Conservation (phyloP, 2,797 vertebrate genomes). For the Pantherophis vulpinus region DNA sequence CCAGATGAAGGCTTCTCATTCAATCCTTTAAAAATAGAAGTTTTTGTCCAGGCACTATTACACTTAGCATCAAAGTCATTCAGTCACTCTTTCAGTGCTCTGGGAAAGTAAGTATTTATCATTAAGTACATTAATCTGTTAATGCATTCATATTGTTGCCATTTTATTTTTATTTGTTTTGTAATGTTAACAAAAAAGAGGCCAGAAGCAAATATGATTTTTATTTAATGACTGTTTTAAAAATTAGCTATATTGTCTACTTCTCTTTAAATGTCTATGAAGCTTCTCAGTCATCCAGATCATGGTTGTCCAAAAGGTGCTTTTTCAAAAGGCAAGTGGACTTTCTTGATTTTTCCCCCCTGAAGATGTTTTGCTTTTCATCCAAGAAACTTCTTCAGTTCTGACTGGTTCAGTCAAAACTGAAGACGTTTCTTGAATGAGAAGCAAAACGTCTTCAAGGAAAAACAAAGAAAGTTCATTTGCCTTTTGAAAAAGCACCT, state of each 20-base stretch:
- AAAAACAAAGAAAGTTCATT: background rate
- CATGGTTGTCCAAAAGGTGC: background rate
- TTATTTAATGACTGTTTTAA: background rate
- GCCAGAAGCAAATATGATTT: background rate
- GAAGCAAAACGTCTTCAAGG: background rate
- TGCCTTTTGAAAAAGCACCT: background rate
- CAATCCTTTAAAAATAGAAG: slow-evolving; percentile 96
- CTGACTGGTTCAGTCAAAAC: background rate
- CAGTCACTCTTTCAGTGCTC: slow-evolving; percentile 97
- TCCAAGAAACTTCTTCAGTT: background rate
- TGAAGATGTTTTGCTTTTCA: background rate
- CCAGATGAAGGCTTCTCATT: slow-evolving; percentile 93
- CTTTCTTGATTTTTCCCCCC: background rate
- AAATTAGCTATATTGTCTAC: background rate
- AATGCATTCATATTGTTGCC: background rate
- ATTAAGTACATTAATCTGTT: background rate
- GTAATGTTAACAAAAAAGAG: background rate
- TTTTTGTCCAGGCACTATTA: slow-evolving; percentile 94
- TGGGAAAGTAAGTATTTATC: slow-evolving; percentile 88
- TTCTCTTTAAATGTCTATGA: background rate
- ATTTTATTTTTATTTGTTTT: background rate
- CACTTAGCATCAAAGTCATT: slow-evolving; percentile 95
- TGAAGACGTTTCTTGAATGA: background rate
- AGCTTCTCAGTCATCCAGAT: background rate
- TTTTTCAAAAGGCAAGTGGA: background rate